phyloP scores from a whole-genome alignment of 2,888 invertebrate species.

The Philonicus albiceps region DNA sequence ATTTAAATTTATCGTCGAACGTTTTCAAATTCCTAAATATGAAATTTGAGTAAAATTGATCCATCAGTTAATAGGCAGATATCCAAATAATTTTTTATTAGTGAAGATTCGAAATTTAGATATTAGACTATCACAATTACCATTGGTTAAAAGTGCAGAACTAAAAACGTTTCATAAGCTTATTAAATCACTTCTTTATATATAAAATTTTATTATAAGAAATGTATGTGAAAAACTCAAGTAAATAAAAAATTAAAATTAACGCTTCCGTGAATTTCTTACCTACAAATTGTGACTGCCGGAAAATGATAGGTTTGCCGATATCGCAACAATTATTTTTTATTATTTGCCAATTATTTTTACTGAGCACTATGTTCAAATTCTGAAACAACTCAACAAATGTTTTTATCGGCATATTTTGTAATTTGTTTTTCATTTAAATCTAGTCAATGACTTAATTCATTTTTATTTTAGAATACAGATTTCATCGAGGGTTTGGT shows the following conservation, averaged over 20 bases:
- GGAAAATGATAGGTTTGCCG: background rate
- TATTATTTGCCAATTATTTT: background rate
- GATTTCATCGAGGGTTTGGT: constrained; percentile 96
- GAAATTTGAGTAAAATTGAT: too few species aligned
- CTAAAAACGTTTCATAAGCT: too few species aligned
- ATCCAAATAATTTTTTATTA: too few species aligned
- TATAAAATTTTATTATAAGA: background rate
- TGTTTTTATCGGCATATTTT: too few species aligned
- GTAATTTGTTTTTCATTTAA: background rate
- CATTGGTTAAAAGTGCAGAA: background rate
- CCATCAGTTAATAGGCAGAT: too few species aligned
- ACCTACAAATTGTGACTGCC: background rate
- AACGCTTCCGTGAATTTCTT: background rate
- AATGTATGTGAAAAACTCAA: background rate
- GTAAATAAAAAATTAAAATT: background rate
- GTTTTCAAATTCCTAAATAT: too few species aligned
- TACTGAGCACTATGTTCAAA: too few species aligned
- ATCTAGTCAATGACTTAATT: background rate
- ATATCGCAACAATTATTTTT: background rate
- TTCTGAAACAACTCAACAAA: too few species aligned
- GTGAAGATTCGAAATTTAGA: too few species aligned
- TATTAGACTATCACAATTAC: background rate
- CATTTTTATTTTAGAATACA: constrained; percentile 74
- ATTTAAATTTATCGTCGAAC: too few species aligned
- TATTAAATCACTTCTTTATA: background rate